These are phyloP conservation scores for Drosophila gunungcola DNA, from an alignment of 1,140 invertebrate species.

Conservation along the genomic window DNA sequence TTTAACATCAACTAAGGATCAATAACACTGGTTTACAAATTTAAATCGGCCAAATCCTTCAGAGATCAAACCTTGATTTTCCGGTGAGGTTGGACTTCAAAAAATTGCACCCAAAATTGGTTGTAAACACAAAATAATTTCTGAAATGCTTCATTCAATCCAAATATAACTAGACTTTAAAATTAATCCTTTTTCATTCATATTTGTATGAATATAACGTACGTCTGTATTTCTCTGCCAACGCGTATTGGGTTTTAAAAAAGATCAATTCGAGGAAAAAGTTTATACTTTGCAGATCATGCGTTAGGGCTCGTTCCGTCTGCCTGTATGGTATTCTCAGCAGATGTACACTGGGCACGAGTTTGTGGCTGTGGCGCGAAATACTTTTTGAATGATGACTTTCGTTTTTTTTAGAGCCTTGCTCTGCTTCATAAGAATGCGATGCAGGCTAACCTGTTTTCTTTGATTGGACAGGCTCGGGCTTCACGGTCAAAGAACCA, in stretches of 20 bases:
- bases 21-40: too few relatives aligned
- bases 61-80: too few relatives aligned
- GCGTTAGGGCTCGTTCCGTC: constrained; percentile 26
- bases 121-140: constrained; percentile 3
- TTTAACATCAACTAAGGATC: neutral
- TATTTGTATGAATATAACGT: constrained; percentile 4
- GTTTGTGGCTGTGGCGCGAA: constrained; percentile 41
- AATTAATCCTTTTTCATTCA: neutral
- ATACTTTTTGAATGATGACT: constrained; percentile 68
- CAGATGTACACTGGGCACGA: constrained; percentile 62
- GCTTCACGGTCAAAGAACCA: constrained; percentile 24
- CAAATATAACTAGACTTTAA: neutral
- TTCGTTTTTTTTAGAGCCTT: constrained; percentile 47
- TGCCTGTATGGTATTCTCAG: constrained; percentile 18
- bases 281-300: constrained; percentile 70
- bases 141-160: constrained; percentile 10
- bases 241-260: constrained; percentile 9
- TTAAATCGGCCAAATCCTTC: too few relatives aligned
- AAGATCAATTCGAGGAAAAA: constrained; percentile 66
- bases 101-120: too few relatives aligned
- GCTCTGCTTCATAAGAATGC: constrained; percentile 42
- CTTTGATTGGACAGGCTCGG: constrained; percentile 30
- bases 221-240: too few relatives aligned
- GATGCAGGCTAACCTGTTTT: constrained; percentile 69
- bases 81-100: too few relatives aligned